These are phyloP conservation scores for Acropternis orthonyx DNA, from an alignment of 2,797 vertebrate genomes.

Conservation along the genomic window DNA sequence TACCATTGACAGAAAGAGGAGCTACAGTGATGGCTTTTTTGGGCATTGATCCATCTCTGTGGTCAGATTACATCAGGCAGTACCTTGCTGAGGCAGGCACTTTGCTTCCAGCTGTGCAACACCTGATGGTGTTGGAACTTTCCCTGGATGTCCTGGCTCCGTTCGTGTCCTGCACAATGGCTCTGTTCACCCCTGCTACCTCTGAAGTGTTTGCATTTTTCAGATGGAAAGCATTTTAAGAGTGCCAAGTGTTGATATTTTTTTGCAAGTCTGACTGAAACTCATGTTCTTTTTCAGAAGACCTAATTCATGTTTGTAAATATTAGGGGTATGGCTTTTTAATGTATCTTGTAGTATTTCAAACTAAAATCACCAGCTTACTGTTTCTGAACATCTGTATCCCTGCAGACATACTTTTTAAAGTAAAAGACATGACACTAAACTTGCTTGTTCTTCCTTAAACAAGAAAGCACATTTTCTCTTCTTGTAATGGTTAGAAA, in stretches of 20 bases:
- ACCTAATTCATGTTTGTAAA: not conserved
- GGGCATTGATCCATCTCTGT: fast-evolving
- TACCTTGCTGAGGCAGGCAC: not conserved
- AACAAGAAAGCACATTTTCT: constrained; percentile 9
- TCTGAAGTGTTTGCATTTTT: not conserved
- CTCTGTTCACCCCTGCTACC: fast-evolving
- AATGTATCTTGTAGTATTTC: not conserved
- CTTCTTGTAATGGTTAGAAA: not conserved
- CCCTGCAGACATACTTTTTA: constrained; percentile 4
- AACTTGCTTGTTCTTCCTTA: not conserved
- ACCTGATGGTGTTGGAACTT: not conserved
- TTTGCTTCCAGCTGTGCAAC: not conserved
- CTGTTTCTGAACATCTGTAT: not conserved
- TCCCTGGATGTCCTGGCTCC: not conserved
- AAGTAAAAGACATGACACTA: not conserved
- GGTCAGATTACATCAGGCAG: not conserved
- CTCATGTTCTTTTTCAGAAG: not conserved
- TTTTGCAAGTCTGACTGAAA: not conserved
- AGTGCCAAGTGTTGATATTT: not conserved
- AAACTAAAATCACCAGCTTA: not conserved
- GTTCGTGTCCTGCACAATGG: not conserved
- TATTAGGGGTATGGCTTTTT: not conserved
- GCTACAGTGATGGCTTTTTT: not conserved
- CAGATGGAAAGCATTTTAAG: not conserved
- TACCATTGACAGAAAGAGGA: not conserved